These are phyloP conservation scores for Harpalus rubripes DNA, from an alignment of 2,888 invertebrate species.

Conservation along the genomic window DNA sequence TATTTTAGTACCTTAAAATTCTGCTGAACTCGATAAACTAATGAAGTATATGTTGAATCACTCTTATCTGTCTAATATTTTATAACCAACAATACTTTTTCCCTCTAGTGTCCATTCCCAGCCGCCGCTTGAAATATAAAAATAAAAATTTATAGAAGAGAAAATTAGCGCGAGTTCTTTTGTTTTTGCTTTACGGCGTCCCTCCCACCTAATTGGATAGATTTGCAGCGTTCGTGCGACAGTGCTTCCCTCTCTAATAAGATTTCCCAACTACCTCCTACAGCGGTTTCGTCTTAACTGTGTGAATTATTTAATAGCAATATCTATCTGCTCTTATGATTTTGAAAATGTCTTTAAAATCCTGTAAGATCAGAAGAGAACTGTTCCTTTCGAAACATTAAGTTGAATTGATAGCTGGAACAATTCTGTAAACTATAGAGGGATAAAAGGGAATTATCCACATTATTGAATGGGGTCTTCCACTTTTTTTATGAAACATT, in stretches of 20 bases:
- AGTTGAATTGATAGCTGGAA: slow-evolving; percentile 36
- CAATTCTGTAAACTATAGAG: slow-evolving; percentile 3
- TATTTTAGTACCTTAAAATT: no score
- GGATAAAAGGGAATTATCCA: neutral
- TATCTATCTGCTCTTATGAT: slow-evolving; percentile 60
- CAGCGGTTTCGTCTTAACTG: slow-evolving; percentile 47
- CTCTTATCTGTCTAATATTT: neutral
- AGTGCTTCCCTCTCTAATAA: slow-evolving; percentile 52
- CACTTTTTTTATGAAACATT: no score
- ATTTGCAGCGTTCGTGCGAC: slow-evolving; percentile 55
- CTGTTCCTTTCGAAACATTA: slow-evolving; percentile 55
- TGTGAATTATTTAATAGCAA: slow-evolving; percentile 63
- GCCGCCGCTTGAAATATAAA: slow-evolving; percentile 59
- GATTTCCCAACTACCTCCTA: slow-evolving; percentile 42
- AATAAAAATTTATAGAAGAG: slow-evolving; percentile 64
- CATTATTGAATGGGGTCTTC: slow-evolving; percentile 9
- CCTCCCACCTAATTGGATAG: slow-evolving; percentile 60
- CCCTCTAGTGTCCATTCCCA: neutral
- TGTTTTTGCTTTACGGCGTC: slow-evolving; percentile 54
- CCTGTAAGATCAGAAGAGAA: slow-evolving; percentile 13
- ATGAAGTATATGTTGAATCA: neutral
- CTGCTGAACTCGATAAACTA: no score
- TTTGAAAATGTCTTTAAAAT: slow-evolving; percentile 54
- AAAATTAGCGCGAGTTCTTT: slow-evolving; percentile 62
- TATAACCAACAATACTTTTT: neutral